Evolutionary conservation across 2,888 invertebrate genomes (phyloP).

Genomic region (Lumbricus terrestris): DNA sequence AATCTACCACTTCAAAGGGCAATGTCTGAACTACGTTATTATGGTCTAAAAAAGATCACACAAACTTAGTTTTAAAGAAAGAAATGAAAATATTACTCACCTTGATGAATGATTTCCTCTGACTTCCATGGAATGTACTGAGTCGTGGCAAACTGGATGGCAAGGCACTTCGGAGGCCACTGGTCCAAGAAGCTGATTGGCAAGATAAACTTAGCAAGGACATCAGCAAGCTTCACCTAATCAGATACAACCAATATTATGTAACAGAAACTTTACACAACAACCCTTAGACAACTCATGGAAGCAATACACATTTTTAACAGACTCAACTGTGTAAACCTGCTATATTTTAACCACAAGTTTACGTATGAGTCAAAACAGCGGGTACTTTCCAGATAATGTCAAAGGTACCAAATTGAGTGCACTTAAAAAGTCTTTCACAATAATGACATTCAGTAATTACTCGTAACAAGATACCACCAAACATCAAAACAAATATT

Average conservation of each 20-base stretch:
- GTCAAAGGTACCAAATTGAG: no score
- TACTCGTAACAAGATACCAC: no score
- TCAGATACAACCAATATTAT: neutral
- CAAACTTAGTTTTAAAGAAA: neutral
- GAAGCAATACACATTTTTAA: neutral
- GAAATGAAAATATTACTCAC: neutral
- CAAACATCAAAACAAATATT: no score
- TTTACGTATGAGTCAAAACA: no score
- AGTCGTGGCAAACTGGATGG: slow-evolving; percentile 60
- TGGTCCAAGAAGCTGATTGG: slow-evolving; percentile 55
- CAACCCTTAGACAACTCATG: neutral
- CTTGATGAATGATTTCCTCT: neutral
- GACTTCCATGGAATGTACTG: slow-evolving; percentile 56
- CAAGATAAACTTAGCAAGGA: slow-evolving; percentile 56
- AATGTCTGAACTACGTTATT: neutral
- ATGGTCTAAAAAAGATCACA: neutral
- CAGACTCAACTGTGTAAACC: neutral
- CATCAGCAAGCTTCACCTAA: slow-evolving; percentile 59
- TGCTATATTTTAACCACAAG: no score
- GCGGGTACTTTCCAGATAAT: no score
- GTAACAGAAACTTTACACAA: neutral
- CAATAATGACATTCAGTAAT: no score
- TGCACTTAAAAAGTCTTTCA: no score
- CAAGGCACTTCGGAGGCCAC: slow-evolving; percentile 59
- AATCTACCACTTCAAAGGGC: neutral